Evolutionary conservation across 2,888 invertebrate genomes (phyloP), one percentile per base, ranked within the genome.

Genomic region (Acleris sparsana): DNA sequence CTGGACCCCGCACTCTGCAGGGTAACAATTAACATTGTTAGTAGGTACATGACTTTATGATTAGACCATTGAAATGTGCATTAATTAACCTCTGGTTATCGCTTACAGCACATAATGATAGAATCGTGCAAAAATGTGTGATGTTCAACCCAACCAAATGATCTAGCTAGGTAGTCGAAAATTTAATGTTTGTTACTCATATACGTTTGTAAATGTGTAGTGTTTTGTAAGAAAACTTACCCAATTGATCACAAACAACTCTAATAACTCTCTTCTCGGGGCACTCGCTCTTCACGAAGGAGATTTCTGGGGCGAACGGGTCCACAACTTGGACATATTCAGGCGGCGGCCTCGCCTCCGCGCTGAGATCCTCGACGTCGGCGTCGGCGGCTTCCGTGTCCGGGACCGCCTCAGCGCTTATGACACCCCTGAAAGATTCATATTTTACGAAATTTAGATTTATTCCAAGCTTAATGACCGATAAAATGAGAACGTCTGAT

Each of bases 301-400:
- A 96, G 67, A 97, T 97, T 87, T 97, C 97, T 0, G 95, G 85
- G 0, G 97, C 96, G 68, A 94, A 94, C 0, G 97, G 97, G 83
- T 97, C 96, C 69, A 97, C 95, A 79, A 97, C 96, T 80, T 96
- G 95, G 0, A 97, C 97, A 80, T 97, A 97, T 68, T 95, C 86
- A 7, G 86, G 55, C 55, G 18, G 80, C 46, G 83, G 82, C 68
- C 73, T 93, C 48, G 94, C 71, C 13, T 86, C 39, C 84, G 82
- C 79, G 94, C 94, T 67, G 46, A 60, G 51, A 62, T 69, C 69
- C 7, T 93, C 92, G 4, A 94, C 91, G 71, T 94, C 93, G 43
- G 80, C 87, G 68, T 96, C 96, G 6, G 94, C 93, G 43, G 80
- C 87, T 69, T 96, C 96, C 5, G 94, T 93, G 70, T 95, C 94